phyloP scores from a whole-genome alignment of 2,797 vertebrate species.

The Alcedo quadribrachys region DNA sequence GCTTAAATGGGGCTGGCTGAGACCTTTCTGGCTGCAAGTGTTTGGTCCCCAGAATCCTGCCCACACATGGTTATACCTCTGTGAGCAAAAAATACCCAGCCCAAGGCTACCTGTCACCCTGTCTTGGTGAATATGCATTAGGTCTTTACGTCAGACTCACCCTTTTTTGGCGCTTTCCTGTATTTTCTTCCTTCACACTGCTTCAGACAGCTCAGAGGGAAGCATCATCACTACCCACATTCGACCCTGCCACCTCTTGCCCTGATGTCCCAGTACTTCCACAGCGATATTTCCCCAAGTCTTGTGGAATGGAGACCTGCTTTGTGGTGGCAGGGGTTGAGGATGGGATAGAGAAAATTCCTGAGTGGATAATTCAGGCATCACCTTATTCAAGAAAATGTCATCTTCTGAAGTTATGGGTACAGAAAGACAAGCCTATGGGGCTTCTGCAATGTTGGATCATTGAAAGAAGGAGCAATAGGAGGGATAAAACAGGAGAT shows the following conservation, averaged over 20 bases:
- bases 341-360: background rate
- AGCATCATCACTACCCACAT: rapidly evolving
- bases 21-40: background rate
- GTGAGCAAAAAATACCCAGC: background rate
- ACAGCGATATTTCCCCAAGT: background rate
- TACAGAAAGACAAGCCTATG: background rate
- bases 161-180: background rate
- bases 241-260: rapidly evolving
- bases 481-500: background rate
- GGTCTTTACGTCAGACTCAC: background rate
- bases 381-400: background rate
- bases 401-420: background rate
- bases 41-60: background rate
- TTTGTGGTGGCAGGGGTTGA: background rate
- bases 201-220: background rate
- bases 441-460: background rate
- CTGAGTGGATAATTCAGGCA: background rate
- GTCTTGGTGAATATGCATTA: background rate
- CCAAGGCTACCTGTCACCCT: background rate
- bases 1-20: background rate
- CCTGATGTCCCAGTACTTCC: background rate
- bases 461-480: background rate
- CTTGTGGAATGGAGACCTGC: background rate
- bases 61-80: background rate
- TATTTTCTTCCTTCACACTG: background rate